Base-by-base conservation (phyloP, 1,140 invertebrate species). In the Drosophila nannoptera region DNA sequence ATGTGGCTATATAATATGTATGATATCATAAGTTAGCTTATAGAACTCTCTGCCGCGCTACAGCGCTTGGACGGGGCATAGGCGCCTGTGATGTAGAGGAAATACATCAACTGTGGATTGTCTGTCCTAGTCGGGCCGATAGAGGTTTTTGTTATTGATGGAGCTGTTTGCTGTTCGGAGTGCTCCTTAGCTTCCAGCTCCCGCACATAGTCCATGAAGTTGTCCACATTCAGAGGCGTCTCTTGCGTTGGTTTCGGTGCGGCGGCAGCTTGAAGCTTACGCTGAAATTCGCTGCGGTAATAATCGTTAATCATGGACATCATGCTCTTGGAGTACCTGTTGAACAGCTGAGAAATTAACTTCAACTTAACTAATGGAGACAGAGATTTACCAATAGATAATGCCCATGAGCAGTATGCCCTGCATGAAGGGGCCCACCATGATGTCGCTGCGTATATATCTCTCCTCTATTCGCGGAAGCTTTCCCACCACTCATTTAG, bases 221-320 rank as follows among this genome's bases (percentile, higher is more conserved):
- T 82, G n/a, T 87, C 81, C 49, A 83, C 73, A 65, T 72, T 76
- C 1, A 86, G 45, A 42, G 78, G 70, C 2, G 54, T 40, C 45
- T 83, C 65, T 5, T 50, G 60, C 5, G 38, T 16, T 31, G 32
- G 9, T 7, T 70, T 65, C 4, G 63, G 9, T 32, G 6, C 22
- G 50, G 32, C 32, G 61, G 9, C 70, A 2, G 31, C 45, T 62
- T 77, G 69, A 5, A 88, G 42, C 55, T 88, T 87, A 7, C 87
- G 75, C 50, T 87, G 72, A 61, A 89, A 89, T 62, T 89, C 88
- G 9, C 67, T 74, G 40, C 88, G 84, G 69, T 89, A 89, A 54
- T 89, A 89, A 58, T 89, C 88, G 54, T 89, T 89, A 42, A 89
- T 89, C 72, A 89, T 75, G n/a, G 73, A 78, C 69, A 89, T 87